phyloP scores from a whole-genome alignment of 23 tunicate species.

The Styela clava region DNA sequence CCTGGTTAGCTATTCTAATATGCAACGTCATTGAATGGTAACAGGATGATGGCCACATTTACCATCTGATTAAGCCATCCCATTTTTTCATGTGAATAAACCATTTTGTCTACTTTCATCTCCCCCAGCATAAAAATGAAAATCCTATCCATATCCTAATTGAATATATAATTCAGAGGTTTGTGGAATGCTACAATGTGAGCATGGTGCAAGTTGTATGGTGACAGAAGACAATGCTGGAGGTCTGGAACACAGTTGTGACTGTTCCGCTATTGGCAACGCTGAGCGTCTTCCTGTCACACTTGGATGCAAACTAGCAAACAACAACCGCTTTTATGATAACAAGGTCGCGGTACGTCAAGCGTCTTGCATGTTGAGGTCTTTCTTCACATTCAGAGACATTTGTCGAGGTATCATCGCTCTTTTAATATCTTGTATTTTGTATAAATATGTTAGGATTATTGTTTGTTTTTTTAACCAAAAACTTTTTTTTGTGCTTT shows the following conservation, averaged over 20 bases:
- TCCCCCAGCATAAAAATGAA: too few relatives aligned
- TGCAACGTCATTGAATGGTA: too few relatives aligned
- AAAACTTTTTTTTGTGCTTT: too few relatives aligned
- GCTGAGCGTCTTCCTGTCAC: conserved; percentile 33
- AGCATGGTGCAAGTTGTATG: conserved; percentile 51
- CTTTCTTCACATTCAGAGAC: conserved; percentile 43
- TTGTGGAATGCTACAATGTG: conserved; percentile 58
- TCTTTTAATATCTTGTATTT: not conserved
- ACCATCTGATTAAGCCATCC: too few relatives aligned
- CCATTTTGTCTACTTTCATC: too few relatives aligned
- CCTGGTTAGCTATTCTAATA: too few relatives aligned
- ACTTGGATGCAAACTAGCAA: conserved; percentile 47
- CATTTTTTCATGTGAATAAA: too few relatives aligned
- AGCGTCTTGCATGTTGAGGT: conserved; percentile 24
- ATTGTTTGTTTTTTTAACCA: too few relatives aligned
- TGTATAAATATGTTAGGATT: too few relatives aligned
- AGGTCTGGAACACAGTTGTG: conserved; percentile 42
- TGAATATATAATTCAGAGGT: conserved; percentile 50
- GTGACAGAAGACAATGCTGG: conserved; percentile 12
- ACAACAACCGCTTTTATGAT: conserved; percentile 23
- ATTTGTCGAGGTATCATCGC: conserved; percentile 39
- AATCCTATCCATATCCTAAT: too few relatives aligned
- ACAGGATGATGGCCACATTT: too few relatives aligned
- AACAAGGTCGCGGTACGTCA: conserved; percentile 41
- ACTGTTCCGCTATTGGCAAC: conserved; percentile 59